Percentiles rank a stretch among this genome's conserved stretches.
phyloP scores from a whole-genome alignment of 2,113 vertebrate genomes.

The Thalassoma bifasciatum region DNA sequence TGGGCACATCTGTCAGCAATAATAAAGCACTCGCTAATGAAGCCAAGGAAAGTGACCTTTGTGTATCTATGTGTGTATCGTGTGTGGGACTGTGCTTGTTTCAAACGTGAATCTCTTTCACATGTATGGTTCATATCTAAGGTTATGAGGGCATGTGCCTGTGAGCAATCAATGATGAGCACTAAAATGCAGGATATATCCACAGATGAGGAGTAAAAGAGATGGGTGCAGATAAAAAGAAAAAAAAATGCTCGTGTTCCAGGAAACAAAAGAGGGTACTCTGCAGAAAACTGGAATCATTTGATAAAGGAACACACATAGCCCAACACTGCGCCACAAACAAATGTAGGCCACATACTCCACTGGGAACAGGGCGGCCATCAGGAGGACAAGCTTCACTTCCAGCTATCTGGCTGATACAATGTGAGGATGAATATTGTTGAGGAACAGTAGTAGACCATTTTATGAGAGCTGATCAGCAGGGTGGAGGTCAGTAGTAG shows the following conservation, averaged over 20 bases:
- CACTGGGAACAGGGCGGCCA: slow-evolving; percentile 64
- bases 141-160: slow-evolving; percentile 9
- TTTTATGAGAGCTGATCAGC: slow-evolving; percentile 42
- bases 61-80: slow-evolving; percentile 25
- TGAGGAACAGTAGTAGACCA: slow-evolving; percentile 14
- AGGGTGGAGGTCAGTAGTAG: slow-evolving; percentile 32
- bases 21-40: slow-evolving; percentile 77
- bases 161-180: slow-evolving; percentile 32
- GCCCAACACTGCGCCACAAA: slow-evolving; percentile 62
- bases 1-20: slow-evolving; percentile 74
- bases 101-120: slow-evolving; percentile 10
- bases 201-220: neutral
- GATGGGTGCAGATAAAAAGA: neutral
- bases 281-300: slow-evolving; percentile 40
- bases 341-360: slow-evolving; percentile 81
- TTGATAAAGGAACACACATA: slow-evolving; percentile 26
- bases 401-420: slow-evolving; percentile 61
- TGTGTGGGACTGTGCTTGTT: neutral
- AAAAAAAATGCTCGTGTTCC: neutral
- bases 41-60: slow-evolving; percentile 78
- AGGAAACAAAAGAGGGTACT: slow-evolving; percentile 3
- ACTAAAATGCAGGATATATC: neutral
- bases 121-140: slow-evolving; percentile 15
- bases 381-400: slow-evolving; percentile 63
- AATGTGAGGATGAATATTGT: slow-evolving; percentile 56